These are phyloP conservation scores for Aleiodes leptofemur DNA, from an alignment of 2,888 invertebrate genomes.

Conservation along the genomic window DNA sequence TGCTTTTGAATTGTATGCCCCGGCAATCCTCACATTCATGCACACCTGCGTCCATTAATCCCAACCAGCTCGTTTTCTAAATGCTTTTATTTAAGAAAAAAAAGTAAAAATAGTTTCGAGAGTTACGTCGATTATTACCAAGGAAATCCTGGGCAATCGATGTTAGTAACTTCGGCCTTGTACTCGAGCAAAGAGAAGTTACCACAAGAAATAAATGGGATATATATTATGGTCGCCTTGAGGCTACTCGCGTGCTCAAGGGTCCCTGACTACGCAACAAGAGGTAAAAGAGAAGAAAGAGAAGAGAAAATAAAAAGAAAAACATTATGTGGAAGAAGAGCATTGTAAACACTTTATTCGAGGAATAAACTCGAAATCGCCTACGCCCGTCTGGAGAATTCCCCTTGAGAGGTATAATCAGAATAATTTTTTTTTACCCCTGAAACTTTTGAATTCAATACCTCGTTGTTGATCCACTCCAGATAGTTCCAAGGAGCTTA, in stretches of 20 bases:
- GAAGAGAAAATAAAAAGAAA: not conserved
- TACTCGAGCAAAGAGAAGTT: constrained; percentile 12
- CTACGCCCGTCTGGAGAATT: constrained; percentile 31
- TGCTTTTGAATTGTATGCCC: constrained; percentile 31
- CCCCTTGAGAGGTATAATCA: constrained; percentile 11
- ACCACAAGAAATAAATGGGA: constrained; percentile 25
- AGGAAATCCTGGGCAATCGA: constrained; percentile 37
- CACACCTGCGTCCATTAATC: constrained; percentile 44
- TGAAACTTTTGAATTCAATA: constrained; percentile 18
- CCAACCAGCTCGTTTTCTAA: constrained; percentile 24
- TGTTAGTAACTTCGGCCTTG: constrained; percentile 2
- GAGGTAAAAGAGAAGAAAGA: constrained; percentile 10
- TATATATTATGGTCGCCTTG: constrained; percentile 44
- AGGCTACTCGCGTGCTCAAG: constrained; percentile 49
- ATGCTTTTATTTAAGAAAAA: constrained; percentile 4
- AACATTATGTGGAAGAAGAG: constrained; percentile 36
- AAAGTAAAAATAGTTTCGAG: not conserved
- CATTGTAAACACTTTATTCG: constrained; percentile 46
- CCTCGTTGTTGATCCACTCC: constrained; percentile 11
- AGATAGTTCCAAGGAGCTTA: not conserved
- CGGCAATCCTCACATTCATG: not conserved
- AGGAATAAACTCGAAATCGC: constrained; percentile 23
- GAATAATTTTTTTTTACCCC: constrained; percentile 12
- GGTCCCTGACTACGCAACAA: constrained; percentile 32
- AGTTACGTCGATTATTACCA: constrained; percentile 28